These are phyloP conservation scores for Bellardia bayeri DNA, from an alignment of 2,888 invertebrate species.

Conservation along the genomic window DNA sequence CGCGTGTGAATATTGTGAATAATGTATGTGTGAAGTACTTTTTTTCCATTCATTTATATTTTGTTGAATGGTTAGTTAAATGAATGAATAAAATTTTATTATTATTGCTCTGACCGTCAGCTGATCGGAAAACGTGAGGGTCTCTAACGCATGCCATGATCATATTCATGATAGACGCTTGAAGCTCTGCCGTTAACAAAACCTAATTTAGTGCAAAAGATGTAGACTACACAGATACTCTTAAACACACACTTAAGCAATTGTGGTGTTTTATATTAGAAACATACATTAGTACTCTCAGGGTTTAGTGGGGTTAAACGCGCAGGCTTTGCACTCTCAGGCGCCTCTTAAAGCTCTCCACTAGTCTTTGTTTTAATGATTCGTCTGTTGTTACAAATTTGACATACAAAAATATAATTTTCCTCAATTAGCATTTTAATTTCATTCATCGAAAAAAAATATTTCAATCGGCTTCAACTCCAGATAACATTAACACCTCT, in stretches of 20 bases:
- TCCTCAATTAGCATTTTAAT: not conserved
- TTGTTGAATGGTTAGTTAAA: not conserved
- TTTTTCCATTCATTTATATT: not conserved
- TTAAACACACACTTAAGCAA: not conserved
- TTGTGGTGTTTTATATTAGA: not conserved
- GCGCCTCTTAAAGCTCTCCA: not conserved
- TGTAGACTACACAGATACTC: not conserved
- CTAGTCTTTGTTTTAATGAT: not conserved
- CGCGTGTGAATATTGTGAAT: not conserved
- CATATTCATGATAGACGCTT: not conserved
- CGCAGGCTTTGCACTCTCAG: slow-evolving; percentile 8
- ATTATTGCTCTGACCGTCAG: not conserved
- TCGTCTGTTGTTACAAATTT: not conserved
- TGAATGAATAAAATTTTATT: not conserved
- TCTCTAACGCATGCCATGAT: not conserved
- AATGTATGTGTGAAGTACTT: not conserved
- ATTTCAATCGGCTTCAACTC: not conserved
- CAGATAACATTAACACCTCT: not conserved
- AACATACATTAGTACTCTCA: not conserved
- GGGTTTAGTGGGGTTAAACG: not conserved
- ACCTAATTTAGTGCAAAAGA: slow-evolving; percentile 37
- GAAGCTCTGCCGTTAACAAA: not conserved
- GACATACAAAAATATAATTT: not conserved
- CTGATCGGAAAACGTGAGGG: slow-evolving; percentile 14
- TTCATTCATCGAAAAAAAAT: not conserved